Base-by-base conservation (phyloP, 2,888 invertebrate genomes). In the Drosophila borborema region DNA sequence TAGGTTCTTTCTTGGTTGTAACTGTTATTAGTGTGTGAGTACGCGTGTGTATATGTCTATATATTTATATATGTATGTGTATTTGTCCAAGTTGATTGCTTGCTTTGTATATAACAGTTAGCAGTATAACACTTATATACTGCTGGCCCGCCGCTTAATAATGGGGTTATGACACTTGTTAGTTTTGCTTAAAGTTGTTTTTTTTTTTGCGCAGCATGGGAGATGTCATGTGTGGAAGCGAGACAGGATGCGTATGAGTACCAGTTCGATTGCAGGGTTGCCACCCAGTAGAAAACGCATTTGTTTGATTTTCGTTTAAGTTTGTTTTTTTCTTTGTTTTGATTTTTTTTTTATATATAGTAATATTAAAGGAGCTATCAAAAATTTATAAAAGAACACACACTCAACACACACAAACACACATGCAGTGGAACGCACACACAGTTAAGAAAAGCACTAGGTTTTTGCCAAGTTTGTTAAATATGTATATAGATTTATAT, bases 1-100 rank as follows among this genome's bases (percentile, higher is more conserved):
- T 84, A 84, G 84, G 85, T 74, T 82, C 59, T 74, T 85, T 75
- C 72, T 65, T 75, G 66, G 67, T 70, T 68, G 49, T 59, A 77
- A n/a, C 53, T 53, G 66, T 61, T 64, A 46, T 72, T 60, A 58
- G 16, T 45, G 34, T 34, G 16, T 43, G 18, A 20, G 31, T 43
- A 28, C 9, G 18, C 14, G 14, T 20, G 41, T 56, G 31, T 43
- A 7, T 56, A 8, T 28, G 28, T 6, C 28, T 28, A 28, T 28
- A 28, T 28, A 28, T 6, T 28, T 6, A 6, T 28, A 28, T 28
- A 28, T 56, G 14, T 56, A 28, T 41, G 56, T 68, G 48, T 66
- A 34, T 65, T 56, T 64, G 61, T 48, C 64, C 53, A 58, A 65
- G 40, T 67, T 53, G 69, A 73, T 86, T 86, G 74, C 72, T 83